Percentiles rank a stretch among this genome's conserved stretches.
phyloP scores from a whole-genome alignment of 2,113 vertebrate species.

The Hymenochirus boettgeri region DNA sequence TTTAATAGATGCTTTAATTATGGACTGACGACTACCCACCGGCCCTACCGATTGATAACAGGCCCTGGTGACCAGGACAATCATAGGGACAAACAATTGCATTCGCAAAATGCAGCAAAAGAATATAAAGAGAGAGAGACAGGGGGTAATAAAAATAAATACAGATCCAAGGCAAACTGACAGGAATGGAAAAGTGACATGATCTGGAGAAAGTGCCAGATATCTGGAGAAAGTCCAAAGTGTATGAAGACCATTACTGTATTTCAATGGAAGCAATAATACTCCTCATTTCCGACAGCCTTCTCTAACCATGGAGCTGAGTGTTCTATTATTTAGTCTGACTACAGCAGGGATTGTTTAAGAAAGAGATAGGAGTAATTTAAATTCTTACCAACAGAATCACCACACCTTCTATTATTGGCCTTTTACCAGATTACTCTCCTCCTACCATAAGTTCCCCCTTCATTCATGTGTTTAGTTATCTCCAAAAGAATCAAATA shows the following conservation, averaged over 20 bases:
- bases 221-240: neutral
- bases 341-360: constrained; percentile 25
- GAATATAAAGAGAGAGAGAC: neutral
- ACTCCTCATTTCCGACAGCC: neutral
- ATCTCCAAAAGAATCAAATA: neutral
- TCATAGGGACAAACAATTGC: too few relatives aligned
- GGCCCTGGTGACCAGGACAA: too few relatives aligned
- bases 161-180: neutral
- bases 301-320: constrained; percentile 12
- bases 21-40: too few relatives aligned
- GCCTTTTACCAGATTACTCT: constrained; percentile 10
- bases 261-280: constrained; percentile 16
- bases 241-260: constrained; percentile 25
- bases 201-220: constrained; percentile 8
- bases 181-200: neutral
- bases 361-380: constrained; percentile 39
- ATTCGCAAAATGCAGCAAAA: too few relatives aligned
- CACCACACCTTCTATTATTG: constrained; percentile 35
- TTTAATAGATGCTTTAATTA: too few relatives aligned
- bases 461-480: constrained; percentile 14
- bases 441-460: too few relatives aligned
- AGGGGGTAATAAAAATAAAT: neutral
- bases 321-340: constrained; percentile 37
- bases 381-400: constrained; percentile 23
- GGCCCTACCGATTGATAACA: too few relatives aligned